Conservation (phyloP, 2,888 invertebrate genomes). For the Ochropleura leucogaster region DNA sequence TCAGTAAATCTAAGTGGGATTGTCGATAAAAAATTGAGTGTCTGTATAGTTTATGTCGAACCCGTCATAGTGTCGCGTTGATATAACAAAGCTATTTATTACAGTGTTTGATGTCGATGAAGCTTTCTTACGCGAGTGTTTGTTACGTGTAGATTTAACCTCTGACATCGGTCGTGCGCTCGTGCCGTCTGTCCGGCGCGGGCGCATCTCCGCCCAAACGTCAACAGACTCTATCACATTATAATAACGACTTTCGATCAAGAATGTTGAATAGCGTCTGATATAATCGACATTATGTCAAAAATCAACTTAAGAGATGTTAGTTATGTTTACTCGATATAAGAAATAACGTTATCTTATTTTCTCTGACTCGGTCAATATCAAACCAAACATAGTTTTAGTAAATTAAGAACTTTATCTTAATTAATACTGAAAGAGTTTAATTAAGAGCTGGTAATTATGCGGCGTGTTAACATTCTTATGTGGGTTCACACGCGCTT, state of each 20-base stretch:
- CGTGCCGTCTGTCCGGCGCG: slow-evolving; percentile 49
- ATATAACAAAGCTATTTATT: slow-evolving; percentile 44
- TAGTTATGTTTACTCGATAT: slow-evolving; percentile 15
- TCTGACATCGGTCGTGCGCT: slow-evolving; percentile 66
- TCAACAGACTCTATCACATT: slow-evolving; percentile 53
- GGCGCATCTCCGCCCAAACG: slow-evolving; percentile 37
- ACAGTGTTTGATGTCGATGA: slow-evolving; percentile 16
- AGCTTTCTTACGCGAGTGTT: slow-evolving; percentile 31
- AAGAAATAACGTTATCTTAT: slow-evolving; percentile 13
- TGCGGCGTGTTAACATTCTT: slow-evolving; percentile 6
- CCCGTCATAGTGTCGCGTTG: slow-evolving; percentile 20
- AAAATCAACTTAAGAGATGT: slow-evolving; percentile 27
- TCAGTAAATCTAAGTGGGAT: slow-evolving; percentile 27
- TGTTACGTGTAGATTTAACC: slow-evolving; percentile 64
- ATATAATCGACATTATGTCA: slow-evolving; percentile 56
- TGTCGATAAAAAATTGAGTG: slow-evolving; percentile 30
- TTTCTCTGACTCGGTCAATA: background rate
- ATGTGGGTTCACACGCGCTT: slow-evolving; percentile 7
- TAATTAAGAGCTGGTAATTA: slow-evolving; percentile 23
- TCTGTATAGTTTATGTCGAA: slow-evolving; percentile 25
- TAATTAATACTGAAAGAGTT: slow-evolving; percentile 12
- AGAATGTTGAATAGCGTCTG: slow-evolving; percentile 56
- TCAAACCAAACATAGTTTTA: slow-evolving; percentile 9
- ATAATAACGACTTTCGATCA: slow-evolving; percentile 67
- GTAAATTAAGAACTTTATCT: slow-evolving; percentile 14